Evolutionary conservation across 35 echinoderm and acorn worm species (phyloP).

Genomic region (Heliocidaris erythrogramma): DNA sequence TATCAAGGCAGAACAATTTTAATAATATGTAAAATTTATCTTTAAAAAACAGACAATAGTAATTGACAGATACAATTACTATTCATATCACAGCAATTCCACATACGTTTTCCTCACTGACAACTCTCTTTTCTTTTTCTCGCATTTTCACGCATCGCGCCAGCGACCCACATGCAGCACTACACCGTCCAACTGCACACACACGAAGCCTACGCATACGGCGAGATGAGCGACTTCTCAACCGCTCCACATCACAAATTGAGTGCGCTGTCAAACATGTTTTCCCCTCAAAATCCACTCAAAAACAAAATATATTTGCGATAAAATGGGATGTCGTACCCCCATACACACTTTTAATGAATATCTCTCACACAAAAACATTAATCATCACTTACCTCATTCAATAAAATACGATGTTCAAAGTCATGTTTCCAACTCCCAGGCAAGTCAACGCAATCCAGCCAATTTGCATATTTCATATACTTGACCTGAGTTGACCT

Average conservation of each 20-base stretch:
- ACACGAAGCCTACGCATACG: neutral
- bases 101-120: too few relatives aligned
- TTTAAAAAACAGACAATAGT: too few relatives aligned
- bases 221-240: neutral
- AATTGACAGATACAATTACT: too few relatives aligned
- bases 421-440: neutral
- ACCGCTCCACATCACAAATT: neutral
- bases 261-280: neutral
- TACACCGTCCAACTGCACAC: neutral
- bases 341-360: neutral
- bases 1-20: too few relatives aligned
- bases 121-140: too few relatives aligned
- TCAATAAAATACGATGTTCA: conserved; percentile 5
- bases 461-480: conserved; percentile 25
- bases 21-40: too few relatives aligned
- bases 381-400: conserved; percentile 27
- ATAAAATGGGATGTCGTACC: neutral
- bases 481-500: conserved; percentile 24
- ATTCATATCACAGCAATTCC: too few relatives aligned
- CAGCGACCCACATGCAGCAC: too few relatives aligned
- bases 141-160: too few relatives aligned
- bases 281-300: neutral
- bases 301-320: neutral
- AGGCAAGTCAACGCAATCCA: conserved; percentile 34
- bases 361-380: neutral